These are phyloP conservation scores for Sprattus sprattus DNA, from an alignment of 2,113 vertebrate species.

Conservation along the genomic window DNA sequence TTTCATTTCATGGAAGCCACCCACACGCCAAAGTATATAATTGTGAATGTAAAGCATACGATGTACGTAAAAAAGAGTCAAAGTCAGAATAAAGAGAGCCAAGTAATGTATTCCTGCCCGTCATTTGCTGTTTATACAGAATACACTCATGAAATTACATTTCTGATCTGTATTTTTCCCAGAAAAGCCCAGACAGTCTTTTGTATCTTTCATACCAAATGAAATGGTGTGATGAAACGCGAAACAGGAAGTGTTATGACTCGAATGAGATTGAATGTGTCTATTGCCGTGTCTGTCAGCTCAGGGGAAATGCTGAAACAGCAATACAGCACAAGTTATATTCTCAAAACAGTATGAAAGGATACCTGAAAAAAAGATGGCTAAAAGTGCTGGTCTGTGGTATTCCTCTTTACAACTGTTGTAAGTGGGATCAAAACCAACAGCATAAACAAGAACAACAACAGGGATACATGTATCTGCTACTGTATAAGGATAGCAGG, in stretches of 20 bases:
- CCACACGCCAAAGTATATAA: no score
- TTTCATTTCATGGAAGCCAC: background rate
- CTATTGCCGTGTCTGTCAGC: background rate
- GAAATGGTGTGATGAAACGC: background rate
- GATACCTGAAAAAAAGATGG: background rate
- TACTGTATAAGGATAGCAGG: no score
- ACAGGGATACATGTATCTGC: no score
- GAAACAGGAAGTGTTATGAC: conserved; percentile 14
- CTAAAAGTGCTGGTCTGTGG: background rate
- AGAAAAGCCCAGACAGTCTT: background rate
- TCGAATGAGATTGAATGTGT: background rate
- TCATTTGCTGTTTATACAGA: background rate
- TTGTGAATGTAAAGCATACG: background rate
- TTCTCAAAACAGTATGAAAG: background rate
- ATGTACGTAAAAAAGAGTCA: background rate
- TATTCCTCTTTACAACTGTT: background rate
- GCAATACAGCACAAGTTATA: background rate
- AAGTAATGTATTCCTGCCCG: no score
- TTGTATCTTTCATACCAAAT: background rate
- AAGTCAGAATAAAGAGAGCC: background rate
- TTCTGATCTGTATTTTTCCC: background rate
- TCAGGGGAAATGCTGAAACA: background rate
- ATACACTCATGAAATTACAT: background rate
- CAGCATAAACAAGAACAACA: no score
- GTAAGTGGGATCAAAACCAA: background rate